Base-by-base conservation (phyloP, 1,140 invertebrate genomes). In the Drosophila murphyi region DNA sequence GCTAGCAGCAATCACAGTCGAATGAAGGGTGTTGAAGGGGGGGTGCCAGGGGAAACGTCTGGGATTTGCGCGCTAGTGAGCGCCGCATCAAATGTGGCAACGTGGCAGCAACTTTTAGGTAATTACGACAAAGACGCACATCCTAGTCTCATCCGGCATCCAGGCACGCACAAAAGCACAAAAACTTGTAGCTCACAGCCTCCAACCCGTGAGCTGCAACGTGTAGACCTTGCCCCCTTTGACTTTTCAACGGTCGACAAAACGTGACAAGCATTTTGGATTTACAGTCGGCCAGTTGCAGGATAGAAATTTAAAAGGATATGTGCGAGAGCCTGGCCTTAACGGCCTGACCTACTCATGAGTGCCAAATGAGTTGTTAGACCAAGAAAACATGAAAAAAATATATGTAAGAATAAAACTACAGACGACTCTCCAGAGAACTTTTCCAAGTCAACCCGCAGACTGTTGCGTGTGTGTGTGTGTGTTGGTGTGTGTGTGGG, bases 331-430 rank as follows among this genome's bases (percentile, higher is more conserved):
- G 28, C 32, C 69, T 39, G 61, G 61, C 55, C 70, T 86, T 86
- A 86, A 78, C 82, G 68, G 68, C 76, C 71, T 89, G 78, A 89
- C 85, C 86, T 79, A 89, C 74, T 89, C 80, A 85, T 80, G 85
- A 73, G 79, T 71, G 72, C 72, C 82, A 87, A 87, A 87, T 87
- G 82, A 89, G 85, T 83, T 82, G 73, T 78, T 80, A 52, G 47
- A 59, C 56, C 34, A 60, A 55, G 50, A 59, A 12, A 6, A 20
- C 20, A 20, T 20, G 20, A 20, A 5, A 48, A 12, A 28, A 12
- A 4, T 5, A 5, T 20, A 20, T 20, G 20, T 20, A 28, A 48
- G 7, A 48, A 48, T 20, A 48, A 54, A 62, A 35, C 50, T 61
- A 68, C 35, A 48, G 56, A 69, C 50, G 34, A 6, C 51, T 69